These are phyloP conservation scores for Artemisiospiza belli DNA, from an alignment of 2,113 vertebrate genomes.

Conservation along the genomic window DNA sequence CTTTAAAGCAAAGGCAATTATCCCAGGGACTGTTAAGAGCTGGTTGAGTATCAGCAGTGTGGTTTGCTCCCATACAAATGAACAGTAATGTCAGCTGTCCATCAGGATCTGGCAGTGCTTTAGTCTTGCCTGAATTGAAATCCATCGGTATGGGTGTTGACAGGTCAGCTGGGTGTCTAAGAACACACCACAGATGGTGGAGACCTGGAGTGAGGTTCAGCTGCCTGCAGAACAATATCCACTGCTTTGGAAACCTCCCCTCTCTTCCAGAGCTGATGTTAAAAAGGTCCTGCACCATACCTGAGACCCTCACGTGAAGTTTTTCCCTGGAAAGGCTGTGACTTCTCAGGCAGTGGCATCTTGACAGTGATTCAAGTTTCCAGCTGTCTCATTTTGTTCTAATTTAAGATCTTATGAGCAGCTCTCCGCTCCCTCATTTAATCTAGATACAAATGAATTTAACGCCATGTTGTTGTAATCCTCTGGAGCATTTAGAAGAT, in stretches of 20 bases:
- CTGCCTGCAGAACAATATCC: not conserved
- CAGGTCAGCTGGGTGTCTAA: not conserved
- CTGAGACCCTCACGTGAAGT: not conserved
- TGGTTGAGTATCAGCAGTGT: not conserved
- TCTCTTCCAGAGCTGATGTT: not conserved
- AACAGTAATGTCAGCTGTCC: not conserved
- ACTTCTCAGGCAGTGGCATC: not conserved
- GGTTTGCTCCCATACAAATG: not conserved
- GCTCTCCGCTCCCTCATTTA: not conserved
- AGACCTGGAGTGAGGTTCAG: not conserved
- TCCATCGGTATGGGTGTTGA: not conserved
- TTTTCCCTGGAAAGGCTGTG: not conserved
- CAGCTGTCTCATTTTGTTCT: not conserved
- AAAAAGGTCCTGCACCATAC: not conserved
- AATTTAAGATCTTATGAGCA: not conserved
- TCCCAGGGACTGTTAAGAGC: slow-evolving; percentile 12
- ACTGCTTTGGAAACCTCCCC: not conserved
- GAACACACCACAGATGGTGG: not conserved
- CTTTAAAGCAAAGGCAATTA: slow-evolving; percentile 45
- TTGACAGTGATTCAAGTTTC: not conserved
- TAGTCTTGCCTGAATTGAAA: not conserved
- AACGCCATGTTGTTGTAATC: not conserved
- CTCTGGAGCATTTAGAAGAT: not conserved
- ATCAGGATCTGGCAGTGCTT: not conserved
- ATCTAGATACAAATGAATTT: not conserved